phyloP scores from a whole-genome alignment of 2,113 vertebrate species.

The Catharus fuscescens region DNA sequence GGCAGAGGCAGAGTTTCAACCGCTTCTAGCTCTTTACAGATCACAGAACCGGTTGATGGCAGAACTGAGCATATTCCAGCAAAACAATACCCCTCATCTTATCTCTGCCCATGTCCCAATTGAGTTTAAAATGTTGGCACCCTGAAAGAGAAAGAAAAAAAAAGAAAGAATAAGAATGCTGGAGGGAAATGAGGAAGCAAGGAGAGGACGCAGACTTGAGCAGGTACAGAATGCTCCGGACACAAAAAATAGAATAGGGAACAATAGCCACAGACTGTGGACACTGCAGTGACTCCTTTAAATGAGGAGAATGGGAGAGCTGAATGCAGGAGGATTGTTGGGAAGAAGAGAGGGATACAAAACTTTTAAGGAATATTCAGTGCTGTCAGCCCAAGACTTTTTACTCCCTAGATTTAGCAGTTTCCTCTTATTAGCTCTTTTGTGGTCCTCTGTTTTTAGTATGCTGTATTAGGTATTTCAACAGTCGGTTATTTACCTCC shows the following conservation, averaged over 20 bases:
- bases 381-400: not conserved
- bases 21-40: constrained; percentile 60
- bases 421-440: not conserved
- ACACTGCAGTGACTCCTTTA: not conserved
- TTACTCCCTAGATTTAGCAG: not conserved
- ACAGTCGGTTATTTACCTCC: not conserved
- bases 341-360: not conserved
- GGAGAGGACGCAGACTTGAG: constrained; percentile 12
- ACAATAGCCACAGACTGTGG: not conserved
- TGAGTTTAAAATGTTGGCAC: constrained; percentile 64
- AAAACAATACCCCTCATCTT: constrained; percentile 69
- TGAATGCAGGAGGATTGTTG: not conserved
- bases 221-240: not conserved
- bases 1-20: constrained; percentile 64
- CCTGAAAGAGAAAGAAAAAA: constrained; percentile 68
- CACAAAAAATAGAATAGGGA: not conserved
- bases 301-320: not conserved
- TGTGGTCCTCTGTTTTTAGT: not conserved
- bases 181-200: constrained; percentile 38
- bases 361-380: not conserved
- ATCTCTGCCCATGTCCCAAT: constrained; percentile 67
- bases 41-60: constrained; percentile 63
- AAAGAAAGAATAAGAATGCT: constrained; percentile 59
- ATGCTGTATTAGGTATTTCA: not conserved
- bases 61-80: constrained; percentile 66